These are phyloP conservation scores for Martes flavigula DNA, from an alignment of 2,797 vertebrate genomes.

Conservation along the genomic window DNA sequence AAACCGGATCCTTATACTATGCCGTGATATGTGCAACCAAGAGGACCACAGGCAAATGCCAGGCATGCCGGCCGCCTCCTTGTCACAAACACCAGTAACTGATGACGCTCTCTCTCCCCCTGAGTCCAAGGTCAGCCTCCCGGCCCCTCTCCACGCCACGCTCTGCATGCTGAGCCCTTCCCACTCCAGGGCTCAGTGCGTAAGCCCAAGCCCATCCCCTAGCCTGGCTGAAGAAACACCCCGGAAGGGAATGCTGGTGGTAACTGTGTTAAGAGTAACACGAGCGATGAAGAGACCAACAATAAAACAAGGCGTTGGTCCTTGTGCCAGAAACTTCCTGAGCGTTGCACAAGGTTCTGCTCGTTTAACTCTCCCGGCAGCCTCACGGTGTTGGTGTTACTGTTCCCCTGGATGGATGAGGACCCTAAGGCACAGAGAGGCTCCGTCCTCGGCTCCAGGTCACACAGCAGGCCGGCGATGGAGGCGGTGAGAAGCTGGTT, in stretches of 20 bases:
- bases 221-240: neutral
- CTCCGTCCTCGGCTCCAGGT: neutral
- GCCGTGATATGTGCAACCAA: rapidly evolving
- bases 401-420: neutral
- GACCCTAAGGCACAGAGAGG: neutral
- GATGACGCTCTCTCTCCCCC: neutral
- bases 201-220: neutral
- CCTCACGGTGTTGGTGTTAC: neutral
- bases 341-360: neutral
- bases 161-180: neutral
- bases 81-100: neutral
- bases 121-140: neutral
- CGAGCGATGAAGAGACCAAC: neutral
- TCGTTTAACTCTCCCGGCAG: neutral
- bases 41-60: neutral
- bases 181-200: rapidly evolving
- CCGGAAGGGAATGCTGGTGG: neutral
- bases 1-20: no score
- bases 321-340: neutral
- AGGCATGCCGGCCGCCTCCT: rapidly evolving
- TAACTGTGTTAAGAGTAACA: rapidly evolving
- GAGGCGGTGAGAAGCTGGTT: neutral
- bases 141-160: neutral
- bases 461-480: neutral
- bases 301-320: neutral